phyloP scores from a whole-genome alignment of 2,797 vertebrate genomes.

The Tympanoctomys barrerae region DNA sequence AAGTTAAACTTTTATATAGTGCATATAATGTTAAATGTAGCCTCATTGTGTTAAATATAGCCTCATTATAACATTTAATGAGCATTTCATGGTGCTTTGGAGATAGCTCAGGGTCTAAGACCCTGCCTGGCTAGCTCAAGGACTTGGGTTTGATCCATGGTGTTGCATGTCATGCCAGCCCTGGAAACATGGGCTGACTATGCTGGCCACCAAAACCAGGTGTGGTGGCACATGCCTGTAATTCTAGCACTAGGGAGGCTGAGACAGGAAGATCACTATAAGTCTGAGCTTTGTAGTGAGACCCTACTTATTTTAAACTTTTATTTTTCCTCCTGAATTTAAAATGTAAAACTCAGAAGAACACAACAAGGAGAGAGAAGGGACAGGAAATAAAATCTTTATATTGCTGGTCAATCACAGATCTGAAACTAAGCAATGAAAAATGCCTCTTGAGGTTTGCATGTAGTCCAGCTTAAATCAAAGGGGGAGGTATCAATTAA shows the following conservation, averaged over 20 bases:
- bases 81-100: neutral
- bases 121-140: too few relatives aligned
- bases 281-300: neutral
- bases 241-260: too few relatives aligned
- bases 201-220: too few relatives aligned
- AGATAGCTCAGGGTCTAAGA: too few relatives aligned
- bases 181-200: too few relatives aligned
- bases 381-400: neutral
- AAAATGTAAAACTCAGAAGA: conserved; percentile 21
- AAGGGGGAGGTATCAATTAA: neutral
- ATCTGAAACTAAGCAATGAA: neutral
- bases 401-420: neutral
- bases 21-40: too few relatives aligned
- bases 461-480: neutral
- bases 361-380: neutral
- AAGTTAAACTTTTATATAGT: neutral
- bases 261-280: too few relatives aligned
- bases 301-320: neutral
- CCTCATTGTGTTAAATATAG: too few relatives aligned
- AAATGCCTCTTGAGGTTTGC: neutral
- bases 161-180: too few relatives aligned
- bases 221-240: too few relatives aligned
- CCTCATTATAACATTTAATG: neutral
- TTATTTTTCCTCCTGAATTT: neutral
- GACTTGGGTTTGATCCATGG: too few relatives aligned